Base-by-base conservation (phyloP, 2,113 vertebrate genomes). In the Cebus imitator region DNA sequence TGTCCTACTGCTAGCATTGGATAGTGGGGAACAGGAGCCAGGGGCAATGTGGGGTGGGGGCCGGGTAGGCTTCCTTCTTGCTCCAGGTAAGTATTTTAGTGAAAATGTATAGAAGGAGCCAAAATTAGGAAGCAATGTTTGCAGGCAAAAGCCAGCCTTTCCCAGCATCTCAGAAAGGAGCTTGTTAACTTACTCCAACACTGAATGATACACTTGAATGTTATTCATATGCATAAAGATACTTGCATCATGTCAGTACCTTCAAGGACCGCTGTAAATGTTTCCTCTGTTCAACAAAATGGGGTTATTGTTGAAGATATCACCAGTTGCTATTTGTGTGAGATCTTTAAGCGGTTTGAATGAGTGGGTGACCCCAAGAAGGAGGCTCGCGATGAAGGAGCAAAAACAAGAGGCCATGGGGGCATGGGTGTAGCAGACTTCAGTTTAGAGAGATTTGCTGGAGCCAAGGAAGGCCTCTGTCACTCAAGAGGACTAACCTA, bases 171-270 rank as follows among this genome's bases (percentile, higher is more conserved):
- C 88, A 58, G 64, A 52, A 68, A 50, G 45, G 50, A 48, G 2
- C 12, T 55, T 61, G 20, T 90, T 88, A 52, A 61, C 75, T 91
- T 82, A 87, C 30, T 87, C 55, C 50, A 64, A n/a, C n/a, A 18
- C 43, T 43, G 45, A 91, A 30, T 25, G 50, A 64, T 35, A 40
- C 12, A 8, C 80, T 23, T n/a, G 45, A 70, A 16, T 27, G 7
- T 57, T 52, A 37, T 16, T 18, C 48, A 16, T 50, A 8, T 40
- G 17, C 50, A 25, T 55, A 66, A 64, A 66, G 30, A 50, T 17
- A 35, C 43, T 45, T 72, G 27, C 32, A 23, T 55, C 75, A 14
- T 9, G 43, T 61, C 64, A 48, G 1, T 35, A 9, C 32, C 48
- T 30, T 55, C 10, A 1, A 52, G 52, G 55, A 87, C 55, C 80